Evolutionary conservation across 2,888 invertebrate species (phyloP), one percentile per base, ranked within the genome.

Genomic region (Ennomos quercinarius): DNA sequence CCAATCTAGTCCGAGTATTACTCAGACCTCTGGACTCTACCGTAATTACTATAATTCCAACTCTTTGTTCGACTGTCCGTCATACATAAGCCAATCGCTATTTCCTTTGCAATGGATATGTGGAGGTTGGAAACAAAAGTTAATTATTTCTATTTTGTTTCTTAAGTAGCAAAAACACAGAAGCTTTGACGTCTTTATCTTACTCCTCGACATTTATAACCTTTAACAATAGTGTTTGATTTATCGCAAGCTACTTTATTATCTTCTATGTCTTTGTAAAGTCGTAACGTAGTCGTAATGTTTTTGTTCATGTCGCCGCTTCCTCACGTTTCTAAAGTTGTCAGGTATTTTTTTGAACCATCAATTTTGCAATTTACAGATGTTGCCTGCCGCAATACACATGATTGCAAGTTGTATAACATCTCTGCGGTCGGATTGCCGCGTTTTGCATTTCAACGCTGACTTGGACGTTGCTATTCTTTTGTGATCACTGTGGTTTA

Each of bases 331-430:
- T 56, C 40, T 52, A 40, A 43, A 35, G 57, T 39, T 52, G 64
- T 47, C 61, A 62, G 59, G 74, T 45, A 45, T 48, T 55, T 62
- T 76, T 78, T 79, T 70, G 63, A 63, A 61, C 67, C 68, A 74
- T 73, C 67, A 66, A 74, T 80, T 76, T 77, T 64, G 76, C 72
- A 83, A 81, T 81, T 75, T 72, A 64, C 72, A 65, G 68, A 74
- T 78, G 73, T 74, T 75, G 64, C 71, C 66, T 73, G 78, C 79
- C 78, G 75, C 81, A 81, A 72, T 72, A 66, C 68, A 72, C 66
- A 73, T 84, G 84, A 86, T 88, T 83, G 74, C 71, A 63, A 70
- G 77, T 89, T 87, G 81, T 80, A 78, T 83, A 86, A 86, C 63
- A 68, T 68, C 64, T 59, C 61, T 72, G 77, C 66, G 78, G 80